Conservation (phyloP, 2,797 vertebrate species). For the Pelochelys cantorii region DNA sequence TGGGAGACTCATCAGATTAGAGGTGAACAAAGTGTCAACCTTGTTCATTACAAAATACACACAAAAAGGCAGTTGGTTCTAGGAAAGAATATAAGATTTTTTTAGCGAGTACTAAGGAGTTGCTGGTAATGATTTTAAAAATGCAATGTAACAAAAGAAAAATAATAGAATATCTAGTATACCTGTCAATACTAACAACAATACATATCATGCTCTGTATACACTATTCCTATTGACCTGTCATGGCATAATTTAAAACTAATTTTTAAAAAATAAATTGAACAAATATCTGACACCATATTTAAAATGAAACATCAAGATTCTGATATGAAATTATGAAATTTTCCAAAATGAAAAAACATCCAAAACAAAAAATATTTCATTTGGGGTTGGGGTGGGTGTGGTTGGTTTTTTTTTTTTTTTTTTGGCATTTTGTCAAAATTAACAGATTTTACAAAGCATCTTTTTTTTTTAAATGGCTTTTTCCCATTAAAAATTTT, state of each 20-base stretch:
- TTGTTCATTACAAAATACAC: neutral
- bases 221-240: neutral
- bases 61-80: conserved; percentile 17
- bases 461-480: neutral
- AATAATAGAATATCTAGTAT: neutral
- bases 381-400: too few relatives aligned
- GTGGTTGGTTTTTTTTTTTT: too few relatives aligned
- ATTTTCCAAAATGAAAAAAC: neutral
- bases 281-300: neutral
- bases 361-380: neutral
- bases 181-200: neutral
- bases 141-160: neutral
- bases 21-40: neutral
- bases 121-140: neutral
- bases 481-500: neutral
- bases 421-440: neutral
- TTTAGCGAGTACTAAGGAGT: neutral
- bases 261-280: neutral
- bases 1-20: neutral
- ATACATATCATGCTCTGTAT: neutral
- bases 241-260: neutral
- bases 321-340: neutral
- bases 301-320: neutral
- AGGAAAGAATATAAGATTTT: neutral
- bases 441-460: neutral